Evolutionary conservation across 1,140 invertebrate genomes (phyloP), one percentile per base, ranked within the genome.

Genomic region (Drosophila nebulosa): DNA sequence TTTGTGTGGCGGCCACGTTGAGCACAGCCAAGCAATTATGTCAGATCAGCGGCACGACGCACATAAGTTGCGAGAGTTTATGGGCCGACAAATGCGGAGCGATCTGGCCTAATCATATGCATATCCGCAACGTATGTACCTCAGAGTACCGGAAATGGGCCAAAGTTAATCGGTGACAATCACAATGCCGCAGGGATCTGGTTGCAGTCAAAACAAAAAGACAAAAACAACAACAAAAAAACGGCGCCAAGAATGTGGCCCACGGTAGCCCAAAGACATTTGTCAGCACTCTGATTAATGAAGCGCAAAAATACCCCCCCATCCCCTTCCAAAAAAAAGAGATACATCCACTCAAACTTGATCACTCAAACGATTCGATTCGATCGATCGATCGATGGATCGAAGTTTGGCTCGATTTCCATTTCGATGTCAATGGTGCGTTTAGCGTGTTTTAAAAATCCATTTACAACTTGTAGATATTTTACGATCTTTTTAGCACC

Each of bases 221-320:
- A n/a, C n/a, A n/a, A n/a, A n/a, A n/a, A n/a, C n/a, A n/a, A n/a
- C n/a, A n/a, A 35, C 30, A 56, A 30, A 30, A 30, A 5, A 10
- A 9, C 30, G 36, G 36, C 14, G 57, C 21, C 14, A 59, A 46
- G 57, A 59, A 42, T 16, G 14, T 59, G 36, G 36, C 52, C 52
- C 52, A 55, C 52, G 39, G 36, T 59, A 59, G 57, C 57, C 14
- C 14, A 26, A 12, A 59, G 22, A 27, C 57, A 59, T 59, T 59
- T 42, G 57, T 59, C 57, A 59, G 57, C 57, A 59, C 57, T 46
- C 57, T 59, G 57, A 46, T 59, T 59, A 59, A 59, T 59, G 57
- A 59, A 59, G 57, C 57, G 4, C 7, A 26, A 55, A 7, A n/a
- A n/a, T n/a, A n/a, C n/a, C n/a, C n/a, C 14, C 14, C 27, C 27